Evolutionary conservation across 2,113 vertebrate genomes (phyloP), one percentile per base, ranked within the genome.

Genomic region (Ophthalmolycus amberensis): DNA sequence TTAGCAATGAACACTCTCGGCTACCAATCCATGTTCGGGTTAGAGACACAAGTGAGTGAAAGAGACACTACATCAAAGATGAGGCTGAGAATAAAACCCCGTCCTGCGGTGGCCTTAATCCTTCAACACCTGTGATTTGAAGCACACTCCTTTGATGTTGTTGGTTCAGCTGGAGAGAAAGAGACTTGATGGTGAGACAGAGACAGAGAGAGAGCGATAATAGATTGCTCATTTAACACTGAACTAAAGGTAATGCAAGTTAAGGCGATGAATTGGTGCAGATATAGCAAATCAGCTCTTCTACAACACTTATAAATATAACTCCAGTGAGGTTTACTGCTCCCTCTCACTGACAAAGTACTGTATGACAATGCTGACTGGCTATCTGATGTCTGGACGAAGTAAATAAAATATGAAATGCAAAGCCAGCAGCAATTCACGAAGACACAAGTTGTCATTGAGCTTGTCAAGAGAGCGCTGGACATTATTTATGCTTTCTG

Each of bases 21-120:
- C 77, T 66, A 76, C 59, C 63, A 78, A 77, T 84, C 76, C 62
- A 64, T 76, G 69, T 75, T 86, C 75, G 79, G 79, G 86, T 89
- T 83, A 78, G 78, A 87, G 79, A 91, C 67, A 75, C 70, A 73
- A 86, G 85, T 89, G 90, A 91, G 83, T 79, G 85, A 91, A 89
- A 79, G 87, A 88, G 80, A 91, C 75, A 75, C 80, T 75, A 93
- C 90, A 95, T 95, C 95, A 96, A 94, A 96, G 91, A 92, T 85
- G 83, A 88, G 82, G 70, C 75, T 84, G 86, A 88, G 90, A 87
- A 91, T 87, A 86, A 86, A 88, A 91, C 46, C 85, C 71, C 78
- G 70, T 92, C 90, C 89, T 77, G 91, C 92, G 91, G 92, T 93
- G 89, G 91, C 93, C 92, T 94, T 94, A 95, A 95, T 95, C 94